Conservation (phyloP, 2,113 vertebrate genomes). For the Acrocephalus kingi region DNA sequence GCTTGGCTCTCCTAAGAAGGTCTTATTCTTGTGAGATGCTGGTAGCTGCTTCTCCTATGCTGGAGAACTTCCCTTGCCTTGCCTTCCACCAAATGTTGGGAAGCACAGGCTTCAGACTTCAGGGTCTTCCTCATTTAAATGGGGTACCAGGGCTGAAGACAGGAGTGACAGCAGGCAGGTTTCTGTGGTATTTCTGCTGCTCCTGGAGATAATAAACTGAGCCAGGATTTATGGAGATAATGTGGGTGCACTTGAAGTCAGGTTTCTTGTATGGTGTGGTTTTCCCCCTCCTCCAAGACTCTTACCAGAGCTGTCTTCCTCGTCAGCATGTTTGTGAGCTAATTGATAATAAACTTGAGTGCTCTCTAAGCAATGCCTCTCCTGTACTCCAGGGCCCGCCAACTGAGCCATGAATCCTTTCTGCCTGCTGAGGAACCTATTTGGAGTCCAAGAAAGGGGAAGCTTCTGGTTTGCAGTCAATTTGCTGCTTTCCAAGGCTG, state of each 20-base stretch:
- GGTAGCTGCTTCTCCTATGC: neutral
- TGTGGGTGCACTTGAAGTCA: conserved; percentile 41
- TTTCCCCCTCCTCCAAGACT: neutral
- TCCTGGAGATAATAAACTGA: neutral
- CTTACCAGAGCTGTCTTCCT: conserved; percentile 36
- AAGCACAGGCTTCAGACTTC: neutral
- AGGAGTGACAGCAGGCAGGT: neutral
- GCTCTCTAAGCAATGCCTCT: conserved; percentile 9
- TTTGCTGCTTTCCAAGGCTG: conserved; percentile 58
- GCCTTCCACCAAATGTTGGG: neutral
- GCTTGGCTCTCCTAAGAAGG: neutral
- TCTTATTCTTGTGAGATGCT: neutral
- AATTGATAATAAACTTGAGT: conserved; percentile 38
- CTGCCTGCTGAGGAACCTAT: conserved; percentile 49
- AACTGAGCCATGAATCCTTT: conserved; percentile 13
- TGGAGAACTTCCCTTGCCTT: neutral
- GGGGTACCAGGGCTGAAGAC: neutral
- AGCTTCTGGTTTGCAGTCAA: conserved; percentile 50
- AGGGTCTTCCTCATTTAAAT: neutral
- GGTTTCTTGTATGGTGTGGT: conserved; percentile 29
- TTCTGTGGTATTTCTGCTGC: neutral
- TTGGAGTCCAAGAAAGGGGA: conserved; percentile 36
- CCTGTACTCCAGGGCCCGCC: neutral
- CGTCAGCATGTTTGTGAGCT: conserved; percentile 35
- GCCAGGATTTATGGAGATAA: neutral